These are phyloP conservation scores for Quadriops clusia DNA, from an alignment of 2,888 invertebrate species.

Conservation along the genomic window DNA sequence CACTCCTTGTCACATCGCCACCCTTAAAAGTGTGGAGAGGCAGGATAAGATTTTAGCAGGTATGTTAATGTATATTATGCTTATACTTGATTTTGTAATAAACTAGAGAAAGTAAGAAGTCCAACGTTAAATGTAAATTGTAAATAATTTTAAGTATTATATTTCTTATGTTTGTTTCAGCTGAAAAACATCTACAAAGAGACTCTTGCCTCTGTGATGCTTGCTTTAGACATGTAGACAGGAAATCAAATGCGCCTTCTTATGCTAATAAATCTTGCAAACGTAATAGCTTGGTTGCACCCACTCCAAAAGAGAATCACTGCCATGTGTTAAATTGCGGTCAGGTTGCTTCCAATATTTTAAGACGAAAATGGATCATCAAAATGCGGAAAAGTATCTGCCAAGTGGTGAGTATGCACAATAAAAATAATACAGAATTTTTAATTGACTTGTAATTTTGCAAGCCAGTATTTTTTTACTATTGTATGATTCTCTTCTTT, in stretches of 20 bases:
- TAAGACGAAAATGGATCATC: conserved; percentile 60
- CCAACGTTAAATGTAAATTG: no score
- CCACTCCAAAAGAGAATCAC: conserved; percentile 33
- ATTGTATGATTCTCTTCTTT: conserved; percentile 8
- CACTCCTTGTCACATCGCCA: conserved; percentile 78
- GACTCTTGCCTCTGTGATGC: conserved; percentile 82
- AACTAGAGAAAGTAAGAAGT: neutral
- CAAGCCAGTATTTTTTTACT: neutral
- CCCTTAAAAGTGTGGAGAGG: conserved; percentile 70
- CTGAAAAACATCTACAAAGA: conserved; percentile 68
- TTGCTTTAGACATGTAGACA: conserved; percentile 75
- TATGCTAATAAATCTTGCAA: conserved; percentile 43
- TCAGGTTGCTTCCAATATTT: conserved; percentile 47
- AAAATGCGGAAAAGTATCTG: conserved; percentile 57
- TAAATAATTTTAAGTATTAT: conserved; percentile 4
- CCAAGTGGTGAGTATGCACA: conserved; percentile 40
- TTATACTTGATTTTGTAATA: neutral
- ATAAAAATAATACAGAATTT: no score
- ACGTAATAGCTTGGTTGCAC: conserved; percentile 29
- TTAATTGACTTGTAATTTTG: conserved; percentile 1
- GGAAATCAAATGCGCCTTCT: conserved; percentile 63
- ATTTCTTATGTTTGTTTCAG: conserved; percentile 31
- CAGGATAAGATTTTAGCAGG: conserved; percentile 68
- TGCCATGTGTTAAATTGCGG: conserved; percentile 57
- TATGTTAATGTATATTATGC: conserved; percentile 34